These are phyloP conservation scores for Clitarchus hookeri DNA, from an alignment of 2,888 invertebrate genomes.

Conservation along the genomic window DNA sequence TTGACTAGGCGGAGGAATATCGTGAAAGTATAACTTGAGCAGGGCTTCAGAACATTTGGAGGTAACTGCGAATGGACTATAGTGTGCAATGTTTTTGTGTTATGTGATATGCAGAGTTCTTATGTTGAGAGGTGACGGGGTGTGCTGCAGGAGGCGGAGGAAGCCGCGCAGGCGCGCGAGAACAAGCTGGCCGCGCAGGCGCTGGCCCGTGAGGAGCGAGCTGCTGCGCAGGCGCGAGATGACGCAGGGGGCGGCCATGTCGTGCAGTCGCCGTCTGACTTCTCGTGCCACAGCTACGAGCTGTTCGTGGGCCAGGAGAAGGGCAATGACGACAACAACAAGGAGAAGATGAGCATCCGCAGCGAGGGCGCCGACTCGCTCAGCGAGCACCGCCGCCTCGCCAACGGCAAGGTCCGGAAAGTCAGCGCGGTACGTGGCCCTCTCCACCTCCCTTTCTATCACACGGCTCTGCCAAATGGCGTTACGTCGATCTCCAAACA, in stretches of 20 bases:
- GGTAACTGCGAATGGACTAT: no score
- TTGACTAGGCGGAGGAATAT: no score
- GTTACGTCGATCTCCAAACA: no score
- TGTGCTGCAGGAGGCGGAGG: constrained; percentile 75
- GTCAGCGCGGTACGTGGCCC: constrained; percentile 84
- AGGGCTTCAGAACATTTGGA: no score
- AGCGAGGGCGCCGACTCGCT: constrained; percentile 85
- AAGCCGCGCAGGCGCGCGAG: constrained; percentile 73
- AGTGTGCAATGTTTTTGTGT: no score
- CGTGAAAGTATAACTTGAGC: no score
- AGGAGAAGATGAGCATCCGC: constrained; percentile 89
- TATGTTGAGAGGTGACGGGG: no score
- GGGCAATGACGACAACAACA: constrained; percentile 86
- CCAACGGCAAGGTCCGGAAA: constrained; percentile 75
- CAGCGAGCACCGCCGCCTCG: constrained; percentile 70
- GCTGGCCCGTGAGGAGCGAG: constrained; percentile 62
- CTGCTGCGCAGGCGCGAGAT: constrained; percentile 47
- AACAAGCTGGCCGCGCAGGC: constrained; percentile 66
- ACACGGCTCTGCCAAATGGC: no score
- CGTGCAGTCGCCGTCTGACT: constrained; percentile 89
- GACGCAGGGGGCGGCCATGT: constrained; percentile 63
- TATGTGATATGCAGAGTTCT: no score
- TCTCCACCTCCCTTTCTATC: not conserved
- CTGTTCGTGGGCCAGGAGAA: constrained; percentile 88
- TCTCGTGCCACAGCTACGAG: constrained; percentile 91